These are phyloP conservation scores for Riparia riparia DNA, from an alignment of 2,113 vertebrate species.

Conservation along the genomic window DNA sequence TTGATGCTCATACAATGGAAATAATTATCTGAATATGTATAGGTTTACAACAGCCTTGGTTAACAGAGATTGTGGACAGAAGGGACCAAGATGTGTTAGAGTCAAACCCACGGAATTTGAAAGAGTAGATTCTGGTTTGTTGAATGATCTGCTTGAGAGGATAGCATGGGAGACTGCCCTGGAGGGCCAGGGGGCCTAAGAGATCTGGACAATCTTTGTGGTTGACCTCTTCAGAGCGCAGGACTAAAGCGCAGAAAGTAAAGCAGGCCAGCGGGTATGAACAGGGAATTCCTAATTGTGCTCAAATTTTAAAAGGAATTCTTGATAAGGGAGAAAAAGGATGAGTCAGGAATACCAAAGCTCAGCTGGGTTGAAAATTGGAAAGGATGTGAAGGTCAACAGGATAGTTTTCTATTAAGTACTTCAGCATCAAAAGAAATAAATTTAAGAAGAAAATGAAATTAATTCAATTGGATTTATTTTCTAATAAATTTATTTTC, in stretches of 20 bases:
- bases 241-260: neutral
- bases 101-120: neutral
- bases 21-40: neutral
- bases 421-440: neutral
- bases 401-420: neutral
- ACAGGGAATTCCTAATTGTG: neutral
- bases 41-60: neutral
- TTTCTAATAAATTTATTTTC: neutral
- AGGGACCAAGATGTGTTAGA: neutral
- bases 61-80: neutral
- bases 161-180: neutral
- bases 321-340: neutral
- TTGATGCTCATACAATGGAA: neutral
- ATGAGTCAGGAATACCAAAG: neutral
- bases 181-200: neutral
- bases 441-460: neutral
- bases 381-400: neutral
- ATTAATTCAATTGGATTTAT: neutral
- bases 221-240: neutral
- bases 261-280: neutral
- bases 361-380: neutral
- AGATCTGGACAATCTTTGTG: neutral
- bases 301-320: neutral
- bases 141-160: neutral
- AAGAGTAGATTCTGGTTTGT: neutral